A percentile compares a stretch with the other conserved stretches of the same genome.
These are phyloP conservation scores for Kryptopterus vitreolus DNA, from an alignment of 2,797 vertebrate species.

Conservation along the genomic window DNA sequence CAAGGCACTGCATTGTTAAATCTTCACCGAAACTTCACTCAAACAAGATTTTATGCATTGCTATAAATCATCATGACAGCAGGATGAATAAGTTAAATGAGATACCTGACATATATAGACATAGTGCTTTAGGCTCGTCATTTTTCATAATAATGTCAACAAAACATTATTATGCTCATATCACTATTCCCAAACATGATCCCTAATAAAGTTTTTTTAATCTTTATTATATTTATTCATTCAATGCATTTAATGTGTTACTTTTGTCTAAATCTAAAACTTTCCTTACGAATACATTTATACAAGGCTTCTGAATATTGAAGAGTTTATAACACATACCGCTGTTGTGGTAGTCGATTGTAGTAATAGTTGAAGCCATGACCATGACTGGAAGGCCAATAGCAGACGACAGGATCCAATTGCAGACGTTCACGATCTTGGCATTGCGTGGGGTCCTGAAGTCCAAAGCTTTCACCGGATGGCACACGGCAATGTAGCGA, in stretches of 20 bases:
- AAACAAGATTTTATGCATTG: constrained; percentile 20
- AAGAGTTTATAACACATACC: constrained; percentile 1
- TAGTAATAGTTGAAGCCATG: constrained; percentile 84
- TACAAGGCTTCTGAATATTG: not conserved
- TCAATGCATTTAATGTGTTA: not conserved
- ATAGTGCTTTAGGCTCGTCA: not conserved
- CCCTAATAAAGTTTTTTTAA: not conserved
- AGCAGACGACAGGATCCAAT: constrained; percentile 97
- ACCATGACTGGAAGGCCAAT: constrained; percentile 98
- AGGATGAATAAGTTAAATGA: constrained; percentile 8
- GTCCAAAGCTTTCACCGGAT: constrained; percentile 95
- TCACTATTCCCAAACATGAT: not conserved
- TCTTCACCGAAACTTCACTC: constrained; percentile 16
- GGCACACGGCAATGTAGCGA: constrained; percentile 96
- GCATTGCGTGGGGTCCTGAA: constrained; percentile 95
- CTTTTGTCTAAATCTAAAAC: not conserved
- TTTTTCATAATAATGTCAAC: not conserved
- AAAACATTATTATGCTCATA: not conserved
- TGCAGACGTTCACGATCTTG: constrained; percentile 98
- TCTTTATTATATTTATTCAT: not conserved
- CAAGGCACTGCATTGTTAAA: not conserved
- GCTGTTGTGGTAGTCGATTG: not conserved
- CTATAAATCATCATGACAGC: not conserved
- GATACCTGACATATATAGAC: not conserved
- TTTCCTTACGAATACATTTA: not conserved